Evolutionary conservation across 2,113 vertebrate species (phyloP).

Genomic region (Malurus alboscapulatus): DNA sequence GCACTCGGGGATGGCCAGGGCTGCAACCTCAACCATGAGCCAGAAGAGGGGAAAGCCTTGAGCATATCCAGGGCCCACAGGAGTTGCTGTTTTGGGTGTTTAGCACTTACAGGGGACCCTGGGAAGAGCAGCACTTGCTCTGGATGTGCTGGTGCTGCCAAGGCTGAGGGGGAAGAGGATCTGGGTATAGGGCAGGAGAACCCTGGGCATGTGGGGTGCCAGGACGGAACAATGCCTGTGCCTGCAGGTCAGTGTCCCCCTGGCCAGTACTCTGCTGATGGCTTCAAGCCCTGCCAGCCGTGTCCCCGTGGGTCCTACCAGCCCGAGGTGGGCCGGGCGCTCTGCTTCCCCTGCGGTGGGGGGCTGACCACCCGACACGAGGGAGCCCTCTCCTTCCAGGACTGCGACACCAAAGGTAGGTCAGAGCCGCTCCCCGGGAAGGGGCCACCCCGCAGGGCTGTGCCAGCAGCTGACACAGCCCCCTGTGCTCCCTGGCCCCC

Average conservation of each 20-base stretch:
- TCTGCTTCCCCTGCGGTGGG: conserved; percentile 93
- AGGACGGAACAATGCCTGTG: neutral
- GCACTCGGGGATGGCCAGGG: neutral
- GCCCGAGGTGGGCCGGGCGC: conserved; percentile 87
- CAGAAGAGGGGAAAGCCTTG: neutral
- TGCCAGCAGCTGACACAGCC: neutral
- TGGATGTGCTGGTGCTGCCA: neutral
- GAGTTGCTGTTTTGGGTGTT: neutral
- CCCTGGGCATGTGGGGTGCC: neutral
- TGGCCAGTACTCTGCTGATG: conserved; percentile 87
- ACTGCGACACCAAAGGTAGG: conserved; percentile 97
- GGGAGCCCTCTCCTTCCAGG: conserved; percentile 90
- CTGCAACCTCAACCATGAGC: neutral
- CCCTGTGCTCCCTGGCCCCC: neutral
- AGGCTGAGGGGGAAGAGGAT: neutral
- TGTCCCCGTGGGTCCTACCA: conserved; percentile 91
- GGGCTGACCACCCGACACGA: conserved; percentile 90
- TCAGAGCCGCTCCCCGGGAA: neutral
- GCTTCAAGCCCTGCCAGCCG: conserved; percentile 91
- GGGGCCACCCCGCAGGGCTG: fast-evolving
- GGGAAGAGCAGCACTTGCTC: neutral
- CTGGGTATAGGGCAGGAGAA: neutral
- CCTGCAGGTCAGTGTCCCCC: conserved; percentile 88
- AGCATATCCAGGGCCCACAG: neutral
- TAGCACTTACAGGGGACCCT: neutral